phyloP scores from a whole-genome alignment of 2,888 invertebrate genomes.

The Calliphora vomitoria region DNA sequence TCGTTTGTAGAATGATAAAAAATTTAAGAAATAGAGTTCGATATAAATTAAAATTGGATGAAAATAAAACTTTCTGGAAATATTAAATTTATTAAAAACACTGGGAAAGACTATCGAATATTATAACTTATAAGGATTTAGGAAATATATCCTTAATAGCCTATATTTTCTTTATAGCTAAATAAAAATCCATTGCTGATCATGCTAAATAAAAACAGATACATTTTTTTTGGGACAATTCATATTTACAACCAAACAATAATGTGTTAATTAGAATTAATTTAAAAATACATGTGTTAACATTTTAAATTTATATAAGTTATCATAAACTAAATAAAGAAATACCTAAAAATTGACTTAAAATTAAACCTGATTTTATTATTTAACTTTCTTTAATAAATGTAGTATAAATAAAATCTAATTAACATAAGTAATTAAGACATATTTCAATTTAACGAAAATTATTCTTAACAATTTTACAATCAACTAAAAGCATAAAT shows the following conservation, averaged over 20 bases:
- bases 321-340: background rate
- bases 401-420: background rate
- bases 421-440: background rate
- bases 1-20: too few relatives aligned
- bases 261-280: background rate
- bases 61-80: too few relatives aligned
- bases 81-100: too few relatives aligned
- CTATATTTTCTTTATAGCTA: too few relatives aligned
- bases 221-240: background rate
- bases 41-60: too few relatives aligned
- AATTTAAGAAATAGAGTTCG: too few relatives aligned
- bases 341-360: background rate
- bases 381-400: background rate
- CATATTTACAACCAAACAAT: background rate
- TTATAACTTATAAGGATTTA: too few relatives aligned
- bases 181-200: too few relatives aligned
- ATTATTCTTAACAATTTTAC: constrained; percentile 4
- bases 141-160: too few relatives aligned
- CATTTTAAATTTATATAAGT: background rate
- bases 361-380: background rate
- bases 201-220: too few relatives aligned
- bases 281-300: background rate
- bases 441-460: constrained; percentile 17
- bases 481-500: constrained; percentile 1
- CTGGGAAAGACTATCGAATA: too few relatives aligned